Conservation (phyloP, 2,888 invertebrate genomes). For the Abscondita cerata region DNA sequence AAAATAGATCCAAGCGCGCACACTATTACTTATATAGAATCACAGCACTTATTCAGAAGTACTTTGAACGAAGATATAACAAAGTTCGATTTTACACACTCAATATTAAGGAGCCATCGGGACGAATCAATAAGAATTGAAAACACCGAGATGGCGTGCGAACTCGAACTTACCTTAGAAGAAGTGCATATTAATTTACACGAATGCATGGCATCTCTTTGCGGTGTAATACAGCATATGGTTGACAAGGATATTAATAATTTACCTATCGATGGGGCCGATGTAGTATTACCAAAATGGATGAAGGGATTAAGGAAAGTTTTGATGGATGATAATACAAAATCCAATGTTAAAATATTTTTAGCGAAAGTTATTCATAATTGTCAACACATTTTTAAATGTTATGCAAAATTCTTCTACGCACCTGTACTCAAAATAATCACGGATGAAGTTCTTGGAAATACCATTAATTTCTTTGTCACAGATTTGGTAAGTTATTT, state of each 20-base stretch:
- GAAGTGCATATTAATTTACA: slow-evolving; percentile 70
- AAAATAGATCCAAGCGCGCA: slow-evolving; percentile 6
- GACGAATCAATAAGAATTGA: slow-evolving; percentile 17
- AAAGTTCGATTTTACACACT: slow-evolving; percentile 31
- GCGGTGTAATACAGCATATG: slow-evolving; percentile 67
- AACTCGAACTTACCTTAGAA: slow-evolving; percentile 62
- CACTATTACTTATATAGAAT: slow-evolving; percentile 58
- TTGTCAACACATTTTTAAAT: slow-evolving; percentile 58
- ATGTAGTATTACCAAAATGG: slow-evolving; percentile 46
- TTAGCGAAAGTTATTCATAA: slow-evolving; percentile 69
- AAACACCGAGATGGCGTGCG: slow-evolving; percentile 40
- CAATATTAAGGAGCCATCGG: slow-evolving; percentile 31
- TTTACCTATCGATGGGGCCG: slow-evolving; percentile 45
- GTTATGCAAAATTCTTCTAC: slow-evolving; percentile 61
- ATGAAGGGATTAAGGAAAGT: slow-evolving; percentile 44
- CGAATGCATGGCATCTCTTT: slow-evolving; percentile 72
- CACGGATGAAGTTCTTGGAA: slow-evolving; percentile 57
- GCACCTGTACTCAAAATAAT: slow-evolving; percentile 60
- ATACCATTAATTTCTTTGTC: slow-evolving; percentile 67
- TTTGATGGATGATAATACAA: slow-evolving; percentile 52
- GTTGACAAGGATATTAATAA: slow-evolving; percentile 53
- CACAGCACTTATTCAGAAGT: slow-evolving; percentile 67
- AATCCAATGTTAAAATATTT: slow-evolving; percentile 67
- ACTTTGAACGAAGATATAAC: slow-evolving; percentile 69
- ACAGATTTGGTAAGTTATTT: slow-evolving; percentile 64